These are phyloP conservation scores for Drosophila ercepeae DNA, from an alignment of 1,140 invertebrate genomes.

Conservation along the genomic window DNA sequence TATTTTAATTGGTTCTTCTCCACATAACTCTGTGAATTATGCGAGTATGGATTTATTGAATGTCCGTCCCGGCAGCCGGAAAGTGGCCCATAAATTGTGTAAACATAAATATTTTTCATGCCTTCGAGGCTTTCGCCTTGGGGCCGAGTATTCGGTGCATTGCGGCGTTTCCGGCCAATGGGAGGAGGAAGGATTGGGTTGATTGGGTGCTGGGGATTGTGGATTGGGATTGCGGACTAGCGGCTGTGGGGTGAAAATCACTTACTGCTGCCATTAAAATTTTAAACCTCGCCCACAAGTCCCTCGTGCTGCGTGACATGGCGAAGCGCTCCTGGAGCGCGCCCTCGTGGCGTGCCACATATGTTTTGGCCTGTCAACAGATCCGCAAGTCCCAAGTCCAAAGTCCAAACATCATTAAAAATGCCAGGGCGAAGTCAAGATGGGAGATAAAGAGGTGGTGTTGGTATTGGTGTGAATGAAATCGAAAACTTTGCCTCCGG, in stretches of 20 bases:
- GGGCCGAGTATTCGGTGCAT: conserved; percentile 21
- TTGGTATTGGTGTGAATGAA: conserved; percentile 58
- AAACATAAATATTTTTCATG: conserved; percentile 66
- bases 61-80: conserved; percentile 31
- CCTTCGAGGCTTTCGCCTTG: conserved; percentile 11
- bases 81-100: conserved; percentile 66
- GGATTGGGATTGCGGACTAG: no score
- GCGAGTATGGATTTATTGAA: conserved; percentile 63
- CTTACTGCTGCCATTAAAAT: conserved; percentile 90
- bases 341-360: conserved; percentile 94
- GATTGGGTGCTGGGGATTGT: neutral
- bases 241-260: conserved; percentile 37
- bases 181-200: neutral
- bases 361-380: conserved; percentile 89
- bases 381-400: conserved; percentile 19
- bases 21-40: conserved; percentile 57
- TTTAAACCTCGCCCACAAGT: conserved; percentile 92
- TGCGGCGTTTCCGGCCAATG: conserved; percentile 12
- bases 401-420: conserved; percentile 70
- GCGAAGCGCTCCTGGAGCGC: conserved; percentile 94
- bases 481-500: conserved; percentile 66
- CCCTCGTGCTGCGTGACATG: conserved; percentile 92
- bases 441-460: conserved; percentile 26
- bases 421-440: conserved; percentile 39
- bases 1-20: conserved; percentile 68